Evolutionary conservation across 35 echinoderm and acorn worm species (phyloP).

Genomic region (Lytechinus pictus): DNA sequence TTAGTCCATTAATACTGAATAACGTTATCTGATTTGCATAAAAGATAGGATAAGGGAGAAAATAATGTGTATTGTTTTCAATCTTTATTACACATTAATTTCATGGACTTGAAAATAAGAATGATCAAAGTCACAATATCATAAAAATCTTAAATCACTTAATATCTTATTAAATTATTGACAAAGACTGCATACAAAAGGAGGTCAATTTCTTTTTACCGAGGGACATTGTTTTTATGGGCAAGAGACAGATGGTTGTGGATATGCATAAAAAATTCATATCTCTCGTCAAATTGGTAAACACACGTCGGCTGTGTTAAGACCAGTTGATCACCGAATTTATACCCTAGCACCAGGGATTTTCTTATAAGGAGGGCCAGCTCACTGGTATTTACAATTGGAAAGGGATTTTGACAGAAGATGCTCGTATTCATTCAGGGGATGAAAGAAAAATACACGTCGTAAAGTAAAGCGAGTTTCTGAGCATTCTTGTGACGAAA

Average conservation of each 20-base stretch:
- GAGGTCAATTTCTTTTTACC: not conserved
- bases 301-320: not conserved
- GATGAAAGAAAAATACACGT: not conserved
- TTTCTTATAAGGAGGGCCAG: not conserved
- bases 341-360: not conserved
- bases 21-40: too few relatives aligned
- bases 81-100: too few relatives aligned
- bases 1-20: not conserved
- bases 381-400: not conserved
- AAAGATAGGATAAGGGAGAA: too few relatives aligned
- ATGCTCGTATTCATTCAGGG: not conserved
- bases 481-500: not conserved
- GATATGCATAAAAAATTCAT: slow-evolving; percentile 4
- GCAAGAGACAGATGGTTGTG: not conserved
- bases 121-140: too few relatives aligned
- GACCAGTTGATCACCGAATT: not conserved
- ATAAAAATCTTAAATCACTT: too few relatives aligned
- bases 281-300: slow-evolving; percentile 18
- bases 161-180: too few relatives aligned
- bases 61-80: too few relatives aligned
- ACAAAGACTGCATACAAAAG: not conserved
- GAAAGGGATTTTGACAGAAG: not conserved
- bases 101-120: too few relatives aligned
- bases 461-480: not conserved
- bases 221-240: not conserved